These are phyloP conservation scores for Actinernus sp. DNA, from an alignment of 92 coral and sea anemone genomes.

Conservation along the genomic window DNA sequence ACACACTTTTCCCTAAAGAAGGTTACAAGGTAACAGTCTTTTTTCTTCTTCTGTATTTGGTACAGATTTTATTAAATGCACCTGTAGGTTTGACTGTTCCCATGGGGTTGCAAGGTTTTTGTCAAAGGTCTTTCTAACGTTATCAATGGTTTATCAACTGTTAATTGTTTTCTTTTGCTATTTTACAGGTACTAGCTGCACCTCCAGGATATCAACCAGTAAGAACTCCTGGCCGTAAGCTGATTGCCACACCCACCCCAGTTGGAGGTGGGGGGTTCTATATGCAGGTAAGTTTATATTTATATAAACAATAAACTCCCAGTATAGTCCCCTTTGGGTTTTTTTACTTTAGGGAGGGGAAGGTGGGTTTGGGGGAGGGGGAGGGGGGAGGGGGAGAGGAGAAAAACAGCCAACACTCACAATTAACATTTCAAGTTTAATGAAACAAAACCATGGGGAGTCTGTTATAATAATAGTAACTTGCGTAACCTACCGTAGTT, in stretches of 20 bases:
- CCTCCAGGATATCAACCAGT: constrained; percentile 99
- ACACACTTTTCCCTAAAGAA: constrained; percentile 93
- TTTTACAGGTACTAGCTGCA: constrained; percentile 84
- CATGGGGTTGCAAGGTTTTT: too few relatives aligned
- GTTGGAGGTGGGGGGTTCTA: constrained; percentile 94
- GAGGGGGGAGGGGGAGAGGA: too few relatives aligned
- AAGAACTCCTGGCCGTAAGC: constrained; percentile 96
- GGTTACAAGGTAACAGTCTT: constrained; percentile 85
- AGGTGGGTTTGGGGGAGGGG: too few relatives aligned
- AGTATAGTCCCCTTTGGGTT: too few relatives aligned
- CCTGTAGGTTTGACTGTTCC: too few relatives aligned
- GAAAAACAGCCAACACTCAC: too few relatives aligned
- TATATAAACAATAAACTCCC: not conserved
- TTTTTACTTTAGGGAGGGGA: too few relatives aligned
- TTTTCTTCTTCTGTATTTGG: not conserved
- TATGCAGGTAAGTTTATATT: constrained; percentile 86
- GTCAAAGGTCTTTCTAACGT: too few relatives aligned
- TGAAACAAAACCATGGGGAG: not conserved
- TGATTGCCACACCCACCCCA: constrained; percentile 98
- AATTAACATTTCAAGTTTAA: too few relatives aligned
- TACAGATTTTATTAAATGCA: too few relatives aligned
- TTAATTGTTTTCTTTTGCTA: not conserved
- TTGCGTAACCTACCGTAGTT: too few relatives aligned
- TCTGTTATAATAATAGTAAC: not conserved
- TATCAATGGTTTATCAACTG: too few relatives aligned